Conservation (phyloP, 2,797 vertebrate species). For the Euphonia xanthogaster region DNA sequence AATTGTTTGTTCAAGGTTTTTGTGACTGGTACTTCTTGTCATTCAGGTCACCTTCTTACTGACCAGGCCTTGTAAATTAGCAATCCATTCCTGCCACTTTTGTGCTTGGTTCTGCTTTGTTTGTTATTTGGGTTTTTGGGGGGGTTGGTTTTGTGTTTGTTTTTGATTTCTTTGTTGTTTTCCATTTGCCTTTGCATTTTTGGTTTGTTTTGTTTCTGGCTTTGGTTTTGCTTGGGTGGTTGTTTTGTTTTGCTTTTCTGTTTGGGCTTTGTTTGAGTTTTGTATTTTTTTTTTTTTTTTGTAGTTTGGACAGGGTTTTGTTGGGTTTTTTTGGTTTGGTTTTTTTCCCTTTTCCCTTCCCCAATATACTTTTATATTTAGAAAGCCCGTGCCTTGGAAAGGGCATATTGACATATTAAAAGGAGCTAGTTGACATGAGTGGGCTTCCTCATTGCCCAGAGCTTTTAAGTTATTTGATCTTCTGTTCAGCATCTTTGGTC, state of each 20-base stretch:
- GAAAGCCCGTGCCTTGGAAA: neutral
- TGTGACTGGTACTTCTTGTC: neutral
- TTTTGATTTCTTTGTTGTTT: neutral
- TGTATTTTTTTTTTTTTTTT: neutral
- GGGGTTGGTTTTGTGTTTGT: accelerated
- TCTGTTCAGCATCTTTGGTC: slow-evolving; percentile 12
- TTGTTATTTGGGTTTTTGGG: neutral
- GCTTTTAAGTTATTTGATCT: neutral
- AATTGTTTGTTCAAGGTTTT: neutral
- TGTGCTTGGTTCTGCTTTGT: neutral
- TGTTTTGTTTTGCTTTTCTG: no score
- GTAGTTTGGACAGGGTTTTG: accelerated
- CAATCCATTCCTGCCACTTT: neutral
- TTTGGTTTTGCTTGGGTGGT: neutral
- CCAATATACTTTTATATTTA: neutral
- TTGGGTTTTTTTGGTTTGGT: neutral
- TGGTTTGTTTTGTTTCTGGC: neutral
- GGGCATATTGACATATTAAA: neutral
- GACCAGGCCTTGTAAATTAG: neutral
- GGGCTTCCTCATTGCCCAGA: neutral
- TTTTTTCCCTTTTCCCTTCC: neutral
- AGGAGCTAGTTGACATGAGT: neutral
- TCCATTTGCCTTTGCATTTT: neutral
- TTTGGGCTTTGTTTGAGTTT: no score
- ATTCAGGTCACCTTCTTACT: neutral